Evolutionary conservation across 2,888 invertebrate species (phyloP).

Genomic region (Sialis lutaria): DNA sequence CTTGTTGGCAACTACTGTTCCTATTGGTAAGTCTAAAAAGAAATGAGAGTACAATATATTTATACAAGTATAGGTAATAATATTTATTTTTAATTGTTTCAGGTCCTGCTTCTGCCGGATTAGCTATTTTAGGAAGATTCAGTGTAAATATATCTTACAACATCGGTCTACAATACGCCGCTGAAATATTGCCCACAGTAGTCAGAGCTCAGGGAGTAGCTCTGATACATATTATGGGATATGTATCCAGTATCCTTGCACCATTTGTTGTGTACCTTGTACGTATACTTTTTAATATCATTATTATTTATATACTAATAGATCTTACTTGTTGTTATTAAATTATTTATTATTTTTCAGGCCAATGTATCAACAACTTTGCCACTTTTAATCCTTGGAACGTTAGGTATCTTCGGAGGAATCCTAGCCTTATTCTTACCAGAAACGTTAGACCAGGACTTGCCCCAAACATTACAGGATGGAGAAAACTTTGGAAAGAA

Average conservation of each 20-base stretch:
- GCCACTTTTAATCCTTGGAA: conserved; percentile 63
- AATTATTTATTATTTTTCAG: conserved; percentile 21
- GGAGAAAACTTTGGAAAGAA: conserved; percentile 71
- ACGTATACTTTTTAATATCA: conserved; percentile 16
- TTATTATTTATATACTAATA: too few relatives aligned
- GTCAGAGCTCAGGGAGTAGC: conserved; percentile 77
- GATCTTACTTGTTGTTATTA: too few relatives aligned
- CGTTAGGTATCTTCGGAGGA: conserved; percentile 57
- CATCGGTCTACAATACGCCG: conserved; percentile 78
- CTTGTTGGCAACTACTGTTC: conserved; percentile 55
- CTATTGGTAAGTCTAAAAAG: conserved; percentile 37
- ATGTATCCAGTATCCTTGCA: conserved; percentile 64
- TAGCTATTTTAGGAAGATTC: conserved; percentile 70
- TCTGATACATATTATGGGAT: conserved; percentile 75
- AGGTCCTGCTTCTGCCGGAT: conserved; percentile 56
- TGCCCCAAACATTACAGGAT: conserved; percentile 73
- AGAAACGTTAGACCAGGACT: conserved; percentile 69
- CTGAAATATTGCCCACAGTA: conserved; percentile 72
- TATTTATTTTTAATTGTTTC: conserved; percentile 11
- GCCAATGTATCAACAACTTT: conserved; percentile 51
- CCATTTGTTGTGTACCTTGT: conserved; percentile 75
- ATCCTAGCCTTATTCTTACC: conserved; percentile 62
- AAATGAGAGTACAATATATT: background rate
- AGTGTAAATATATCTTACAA: conserved; percentile 81
- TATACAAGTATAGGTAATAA: background rate